A percentile compares a stretch with the other conserved stretches of the same genome.
Conservation (phyloP, 2,888 invertebrate genomes). For the Sclerodermus sp. region DNA sequence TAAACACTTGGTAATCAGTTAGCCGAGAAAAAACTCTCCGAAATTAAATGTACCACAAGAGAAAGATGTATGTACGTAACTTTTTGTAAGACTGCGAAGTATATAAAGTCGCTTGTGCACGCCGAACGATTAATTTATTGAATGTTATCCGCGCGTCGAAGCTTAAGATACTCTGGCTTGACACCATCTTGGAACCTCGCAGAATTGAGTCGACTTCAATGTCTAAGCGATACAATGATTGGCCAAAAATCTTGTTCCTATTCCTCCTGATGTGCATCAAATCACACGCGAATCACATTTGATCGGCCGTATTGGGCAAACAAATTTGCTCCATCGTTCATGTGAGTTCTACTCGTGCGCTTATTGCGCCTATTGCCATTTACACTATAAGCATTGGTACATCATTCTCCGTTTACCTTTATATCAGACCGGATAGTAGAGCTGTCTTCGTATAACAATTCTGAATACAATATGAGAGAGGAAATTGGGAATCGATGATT, state of each 20-base stretch:
- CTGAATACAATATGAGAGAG: neutral
- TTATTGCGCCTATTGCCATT: neutral
- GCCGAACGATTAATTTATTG: slow-evolving; percentile 13
- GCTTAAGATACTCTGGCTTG: too few species aligned
- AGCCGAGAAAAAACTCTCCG: too few species aligned
- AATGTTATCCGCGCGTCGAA: slow-evolving; percentile 10
- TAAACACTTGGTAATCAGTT: too few species aligned
- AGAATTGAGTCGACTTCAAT: too few species aligned
- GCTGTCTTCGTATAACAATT: too few species aligned
- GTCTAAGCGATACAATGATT: slow-evolving; percentile 22
- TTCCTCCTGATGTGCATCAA: slow-evolving; percentile 37
- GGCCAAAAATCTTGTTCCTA: slow-evolving; percentile 51
- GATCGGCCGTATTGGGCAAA: slow-evolving; percentile 19
- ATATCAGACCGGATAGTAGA: slow-evolving; percentile 23
- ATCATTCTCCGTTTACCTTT: slow-evolving; percentile 16
- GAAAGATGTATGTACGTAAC: slow-evolving; percentile 18
- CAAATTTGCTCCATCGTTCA: slow-evolving; percentile 5
- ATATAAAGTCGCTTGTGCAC: slow-evolving; percentile 15
- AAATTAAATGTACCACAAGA: slow-evolving; percentile 1
- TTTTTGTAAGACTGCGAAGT: slow-evolving; percentile 31
- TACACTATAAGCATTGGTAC: slow-evolving; percentile 1
- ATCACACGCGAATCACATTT: slow-evolving; percentile 20
- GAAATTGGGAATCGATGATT: neutral
- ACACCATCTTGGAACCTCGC: too few species aligned
- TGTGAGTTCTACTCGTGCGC: neutral